Conservation (phyloP, 2,888 invertebrate genomes). For the Cistogaster globosa region DNA sequence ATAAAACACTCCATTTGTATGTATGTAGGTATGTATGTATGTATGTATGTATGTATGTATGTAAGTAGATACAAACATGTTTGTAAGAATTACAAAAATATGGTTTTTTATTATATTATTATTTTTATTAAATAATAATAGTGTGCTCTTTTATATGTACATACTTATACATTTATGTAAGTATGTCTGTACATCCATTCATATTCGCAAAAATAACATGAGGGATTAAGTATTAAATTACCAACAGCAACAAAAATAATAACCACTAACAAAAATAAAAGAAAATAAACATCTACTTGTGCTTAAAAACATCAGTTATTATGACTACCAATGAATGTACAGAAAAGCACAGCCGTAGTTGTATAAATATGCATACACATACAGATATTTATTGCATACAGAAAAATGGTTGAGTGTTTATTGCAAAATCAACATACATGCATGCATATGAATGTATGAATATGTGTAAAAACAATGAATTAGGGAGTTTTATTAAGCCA, state of each 20-base stretch:
- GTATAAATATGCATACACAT: too few relatives aligned
- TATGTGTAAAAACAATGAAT: conserved; percentile 33
- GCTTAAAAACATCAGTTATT: conserved; percentile 65
- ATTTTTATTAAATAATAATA: background rate
- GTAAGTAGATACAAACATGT: too few relatives aligned
- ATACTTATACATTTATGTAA: background rate
- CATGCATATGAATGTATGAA: too few relatives aligned
- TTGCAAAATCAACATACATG: conserved; percentile 11
- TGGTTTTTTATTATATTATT: too few relatives aligned
- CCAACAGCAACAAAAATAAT: conserved; percentile 57
- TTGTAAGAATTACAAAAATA: too few relatives aligned
- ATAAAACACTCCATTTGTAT: background rate
- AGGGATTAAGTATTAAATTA: conserved; percentile 65
- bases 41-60: too few relatives aligned
- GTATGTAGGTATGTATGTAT: background rate
- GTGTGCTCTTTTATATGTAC: background rate
- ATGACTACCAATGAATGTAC: conserved; percentile 37
- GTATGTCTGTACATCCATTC: background rate
- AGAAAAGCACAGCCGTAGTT: background rate
- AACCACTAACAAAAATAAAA: conserved; percentile 38
- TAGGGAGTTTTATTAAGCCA: conserved; percentile 21
- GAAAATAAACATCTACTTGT: conserved; percentile 61
- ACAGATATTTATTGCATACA: too few relatives aligned
- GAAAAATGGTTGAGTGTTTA: conserved; percentile 55
- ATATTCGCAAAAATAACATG: conserved; percentile 37